Evolutionary conservation across 2,797 vertebrate genomes (phyloP).

Genomic region (Sphaeramia orbicularis): DNA sequence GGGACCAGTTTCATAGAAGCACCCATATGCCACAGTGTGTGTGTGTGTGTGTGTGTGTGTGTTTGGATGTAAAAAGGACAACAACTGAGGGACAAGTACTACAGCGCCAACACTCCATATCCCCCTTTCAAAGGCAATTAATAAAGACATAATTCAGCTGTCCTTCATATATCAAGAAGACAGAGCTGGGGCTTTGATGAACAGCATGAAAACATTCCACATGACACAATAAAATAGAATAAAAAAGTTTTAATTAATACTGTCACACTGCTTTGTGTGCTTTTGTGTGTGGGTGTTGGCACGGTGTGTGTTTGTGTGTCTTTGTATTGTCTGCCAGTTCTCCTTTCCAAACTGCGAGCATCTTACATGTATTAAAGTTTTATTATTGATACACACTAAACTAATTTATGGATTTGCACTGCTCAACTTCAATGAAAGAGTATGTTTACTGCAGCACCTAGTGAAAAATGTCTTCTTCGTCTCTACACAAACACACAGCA

Average conservation of each 20-base stretch:
- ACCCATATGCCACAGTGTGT: neutral
- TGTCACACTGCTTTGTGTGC: neutral
- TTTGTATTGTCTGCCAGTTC: slow-evolving; percentile 10
- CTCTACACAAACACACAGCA: too few relatives aligned
- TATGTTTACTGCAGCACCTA: too few relatives aligned
- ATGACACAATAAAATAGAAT: slow-evolving; percentile 7
- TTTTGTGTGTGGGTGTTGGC: slow-evolving; percentile 1
- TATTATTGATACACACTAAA: slow-evolving; percentile 11
- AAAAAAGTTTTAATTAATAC: neutral
- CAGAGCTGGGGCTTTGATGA: slow-evolving; percentile 5
- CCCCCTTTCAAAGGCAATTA: neutral
- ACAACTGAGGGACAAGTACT: neutral
- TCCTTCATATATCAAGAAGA: neutral
- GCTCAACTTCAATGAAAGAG: too few relatives aligned
- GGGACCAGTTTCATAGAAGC: too few relatives aligned
- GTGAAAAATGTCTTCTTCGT: too few relatives aligned
- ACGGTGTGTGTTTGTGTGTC: neutral
- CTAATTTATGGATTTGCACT: too few relatives aligned
- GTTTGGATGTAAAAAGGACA: neutral
- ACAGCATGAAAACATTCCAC: slow-evolving; percentile 7
- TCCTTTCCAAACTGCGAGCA: slow-evolving; percentile 14
- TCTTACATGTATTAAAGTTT: slow-evolving; percentile 20
- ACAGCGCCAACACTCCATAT: neutral
- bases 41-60: neutral
- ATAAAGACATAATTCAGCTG: neutral